These are phyloP conservation scores for Ecliptopera silaceata DNA, from an alignment of 2,888 invertebrate genomes.

Conservation along the genomic window DNA sequence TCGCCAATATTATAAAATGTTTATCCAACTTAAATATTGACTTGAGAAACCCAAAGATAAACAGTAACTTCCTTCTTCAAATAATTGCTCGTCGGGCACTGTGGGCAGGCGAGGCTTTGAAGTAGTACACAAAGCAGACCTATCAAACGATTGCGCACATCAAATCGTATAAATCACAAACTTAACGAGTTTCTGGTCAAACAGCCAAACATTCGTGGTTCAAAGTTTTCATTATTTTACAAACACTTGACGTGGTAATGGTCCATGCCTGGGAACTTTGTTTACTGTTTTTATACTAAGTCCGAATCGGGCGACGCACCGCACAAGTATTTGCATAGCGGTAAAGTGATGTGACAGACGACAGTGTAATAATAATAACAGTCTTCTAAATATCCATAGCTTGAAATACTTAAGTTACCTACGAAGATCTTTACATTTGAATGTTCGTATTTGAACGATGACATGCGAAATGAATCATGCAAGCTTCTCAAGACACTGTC, in stretches of 20 bases:
- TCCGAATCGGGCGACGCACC: conserved; percentile 62
- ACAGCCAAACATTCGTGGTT: conserved; percentile 73
- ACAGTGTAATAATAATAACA: conserved; percentile 62
- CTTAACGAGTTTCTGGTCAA: conserved; percentile 72
- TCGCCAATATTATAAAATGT: conserved; percentile 19
- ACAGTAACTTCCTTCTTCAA: conserved; percentile 33
- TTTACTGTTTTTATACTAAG: conserved; percentile 67
- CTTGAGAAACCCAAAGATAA: conserved; percentile 13
- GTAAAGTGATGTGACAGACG: conserved; percentile 47
- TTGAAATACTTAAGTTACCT: conserved; percentile 58
- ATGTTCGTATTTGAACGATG: conserved; percentile 54
- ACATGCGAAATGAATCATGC: conserved; percentile 60
- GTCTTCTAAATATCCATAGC: conserved; percentile 64
- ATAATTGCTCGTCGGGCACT: conserved; percentile 27
- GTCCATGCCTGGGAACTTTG: conserved; percentile 66
- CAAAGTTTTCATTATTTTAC: conserved; percentile 73
- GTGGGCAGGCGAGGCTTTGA: conserved; percentile 48
- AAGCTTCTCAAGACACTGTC: conserved; percentile 35
- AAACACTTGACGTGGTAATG: conserved; percentile 77
- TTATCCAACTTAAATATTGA: conserved; percentile 18
- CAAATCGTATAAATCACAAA: conserved; percentile 73
- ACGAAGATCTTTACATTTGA: conserved; percentile 44
- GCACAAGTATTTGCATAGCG: conserved; percentile 67
- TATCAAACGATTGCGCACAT: conserved; percentile 68
- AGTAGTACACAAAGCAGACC: conserved; percentile 56